Evolutionary conservation across 2,888 invertebrate genomes (phyloP).

Genomic region (Mythimna pallens): DNA sequence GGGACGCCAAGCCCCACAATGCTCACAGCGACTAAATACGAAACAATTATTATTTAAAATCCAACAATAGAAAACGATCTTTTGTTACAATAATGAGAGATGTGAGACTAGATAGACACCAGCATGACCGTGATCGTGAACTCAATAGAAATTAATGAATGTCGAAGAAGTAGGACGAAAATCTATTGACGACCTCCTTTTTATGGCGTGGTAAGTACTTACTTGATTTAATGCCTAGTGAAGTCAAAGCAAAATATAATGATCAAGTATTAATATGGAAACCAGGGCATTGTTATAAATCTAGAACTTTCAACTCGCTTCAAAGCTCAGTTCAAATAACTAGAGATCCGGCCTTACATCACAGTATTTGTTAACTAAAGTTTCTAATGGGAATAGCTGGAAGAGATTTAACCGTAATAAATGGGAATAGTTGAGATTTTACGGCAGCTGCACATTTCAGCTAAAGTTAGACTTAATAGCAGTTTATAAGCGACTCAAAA

Average conservation of each 20-base stretch:
- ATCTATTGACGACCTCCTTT: conserved; percentile 50
- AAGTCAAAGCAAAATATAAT: conserved; percentile 20
- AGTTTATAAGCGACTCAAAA: conserved; percentile 57
- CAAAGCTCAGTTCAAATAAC: conserved; percentile 52
- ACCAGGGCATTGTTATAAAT: conserved; percentile 39
- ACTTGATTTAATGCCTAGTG: background rate
- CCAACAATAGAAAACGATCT: conserved; percentile 69
- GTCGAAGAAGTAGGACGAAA: conserved; percentile 50
- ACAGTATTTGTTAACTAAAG: conserved; percentile 52
- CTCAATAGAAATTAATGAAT: conserved; percentile 58
- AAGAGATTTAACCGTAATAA: conserved; percentile 45
- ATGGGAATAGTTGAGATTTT: conserved; percentile 56
- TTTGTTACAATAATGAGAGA: conserved; percentile 68
- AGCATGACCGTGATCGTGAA: conserved; percentile 67
- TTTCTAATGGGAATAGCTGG: conserved; percentile 47
- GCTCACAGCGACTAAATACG: conserved; percentile 64
- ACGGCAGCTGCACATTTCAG: conserved; percentile 59
- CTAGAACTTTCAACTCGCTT: conserved; percentile 32
- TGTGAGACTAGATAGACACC: conserved; percentile 50
- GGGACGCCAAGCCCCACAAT: conserved; percentile 67
- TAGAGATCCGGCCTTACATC: conserved; percentile 50
- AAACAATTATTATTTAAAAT: conserved; percentile 67
- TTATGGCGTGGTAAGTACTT: background rate
- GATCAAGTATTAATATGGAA: conserved; percentile 26
- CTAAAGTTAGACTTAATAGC: conserved; percentile 61